phyloP scores from a whole-genome alignment of 1,140 invertebrate genomes.

The Bombus impatiens region DNA sequence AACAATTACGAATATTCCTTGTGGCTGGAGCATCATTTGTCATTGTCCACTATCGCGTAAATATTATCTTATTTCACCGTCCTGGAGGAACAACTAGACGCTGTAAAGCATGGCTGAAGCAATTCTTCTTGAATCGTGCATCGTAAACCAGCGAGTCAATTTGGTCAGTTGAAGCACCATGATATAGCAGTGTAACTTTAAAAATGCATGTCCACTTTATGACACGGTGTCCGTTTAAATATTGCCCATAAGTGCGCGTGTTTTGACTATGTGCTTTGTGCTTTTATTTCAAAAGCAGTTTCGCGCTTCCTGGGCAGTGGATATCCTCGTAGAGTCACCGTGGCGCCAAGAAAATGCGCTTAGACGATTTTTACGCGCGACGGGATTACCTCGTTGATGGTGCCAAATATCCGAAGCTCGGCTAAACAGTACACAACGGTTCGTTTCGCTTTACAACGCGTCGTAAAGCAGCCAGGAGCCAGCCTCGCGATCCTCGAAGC shows the following conservation, averaged over 20 bases:
- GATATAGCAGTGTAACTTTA: constrained; percentile 9
- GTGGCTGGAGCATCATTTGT: constrained; percentile 17
- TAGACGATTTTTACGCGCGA: background rate
- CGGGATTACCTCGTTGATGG: background rate
- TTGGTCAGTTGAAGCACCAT: background rate
- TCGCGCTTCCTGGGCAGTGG: background rate
- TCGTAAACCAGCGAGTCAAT: background rate
- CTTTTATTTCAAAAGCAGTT: constrained; percentile 22
- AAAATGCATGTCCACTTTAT: constrained; percentile 42
- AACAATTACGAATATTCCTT: constrained; percentile 27
- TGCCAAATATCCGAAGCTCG: background rate
- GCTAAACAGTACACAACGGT: constrained; percentile 14
- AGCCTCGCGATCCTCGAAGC: background rate
- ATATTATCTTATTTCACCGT: constrained; percentile 17
- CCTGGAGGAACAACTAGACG: background rate
- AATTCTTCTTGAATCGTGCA: constrained; percentile 31
- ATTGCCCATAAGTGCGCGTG: background rate
- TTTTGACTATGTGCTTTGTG: background rate
- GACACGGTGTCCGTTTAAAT: background rate
- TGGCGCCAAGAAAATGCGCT: background rate
- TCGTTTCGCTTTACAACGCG: constrained; percentile 5
- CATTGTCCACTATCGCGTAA: background rate
- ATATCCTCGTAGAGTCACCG: background rate
- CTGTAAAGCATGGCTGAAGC: no score
- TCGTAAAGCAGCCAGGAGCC: constrained; percentile 6